Evolutionary conservation across 2,888 invertebrate genomes (phyloP).

Genomic region (Erebia palarica): DNA sequence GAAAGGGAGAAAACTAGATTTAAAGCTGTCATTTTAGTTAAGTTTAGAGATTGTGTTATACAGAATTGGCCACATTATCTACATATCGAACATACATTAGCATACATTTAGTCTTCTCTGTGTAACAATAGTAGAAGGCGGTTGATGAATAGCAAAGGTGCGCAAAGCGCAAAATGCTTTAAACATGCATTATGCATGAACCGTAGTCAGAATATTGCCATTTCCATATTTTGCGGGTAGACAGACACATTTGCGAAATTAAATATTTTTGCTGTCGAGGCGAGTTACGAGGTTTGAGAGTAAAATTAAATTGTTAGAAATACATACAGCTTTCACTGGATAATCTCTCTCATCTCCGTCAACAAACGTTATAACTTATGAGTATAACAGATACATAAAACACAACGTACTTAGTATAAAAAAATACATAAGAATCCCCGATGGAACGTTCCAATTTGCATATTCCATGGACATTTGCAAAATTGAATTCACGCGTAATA

Average conservation of each 20-base stretch:
- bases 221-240: conserved; percentile 43
- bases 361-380: too few species aligned
- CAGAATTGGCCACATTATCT: too few species aligned
- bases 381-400: background rate
- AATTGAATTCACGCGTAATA: conserved; percentile 46
- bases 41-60: too few species aligned
- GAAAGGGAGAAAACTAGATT: too few species aligned
- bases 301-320: conserved; percentile 2
- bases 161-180: conserved; percentile 36
- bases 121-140: conserved; percentile 8
- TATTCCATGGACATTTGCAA: conserved; percentile 45
- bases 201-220: conserved; percentile 41
- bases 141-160: conserved; percentile 39
- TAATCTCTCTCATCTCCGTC: background rate
- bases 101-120: background rate
- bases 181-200: conserved; percentile 45
- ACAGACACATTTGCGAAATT: conserved; percentile 46
- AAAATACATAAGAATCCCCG: conserved; percentile 10
- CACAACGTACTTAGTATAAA: background rate
- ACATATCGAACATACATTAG: too few species aligned
- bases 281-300: conserved; percentile 13
- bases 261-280: conserved; percentile 37
- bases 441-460: conserved; percentile 42
- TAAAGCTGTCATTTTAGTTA: too few species aligned
- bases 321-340: background rate